Evolutionary conservation across 92 coral and sea anemone genomes (phyloP).

Genomic region (Nematostella vectensis): DNA sequence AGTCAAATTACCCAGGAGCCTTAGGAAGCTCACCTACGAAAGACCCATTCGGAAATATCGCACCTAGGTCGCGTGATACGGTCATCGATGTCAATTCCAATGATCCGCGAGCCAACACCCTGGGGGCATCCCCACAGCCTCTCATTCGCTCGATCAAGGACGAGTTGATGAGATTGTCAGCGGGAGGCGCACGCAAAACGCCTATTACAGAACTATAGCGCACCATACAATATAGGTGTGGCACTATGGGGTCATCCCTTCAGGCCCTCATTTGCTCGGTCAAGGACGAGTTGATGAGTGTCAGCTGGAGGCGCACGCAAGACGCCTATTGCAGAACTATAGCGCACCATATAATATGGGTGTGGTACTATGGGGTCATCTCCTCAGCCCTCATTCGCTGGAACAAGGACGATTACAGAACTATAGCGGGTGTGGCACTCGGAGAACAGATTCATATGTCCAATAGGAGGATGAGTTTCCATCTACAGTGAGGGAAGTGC

Average conservation of each 20-base stretch:
- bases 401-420: slow-evolving; percentile 86
- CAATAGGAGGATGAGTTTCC: no score
- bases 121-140: slow-evolving; percentile 87
- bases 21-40: slow-evolving; percentile 68
- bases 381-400: slow-evolving; percentile 88
- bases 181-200: slow-evolving; percentile 56
- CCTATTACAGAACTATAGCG: slow-evolving; percentile 65
- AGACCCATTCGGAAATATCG: slow-evolving; percentile 33
- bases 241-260: slow-evolving; percentile 66
- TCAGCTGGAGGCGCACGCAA: slow-evolving; percentile 55
- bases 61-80: slow-evolving; percentile 65
- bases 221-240: not conserved
- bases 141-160: slow-evolving; percentile 84
- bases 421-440: no score
- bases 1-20: slow-evolving; percentile 73
- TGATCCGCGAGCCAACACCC: slow-evolving; percentile 40
- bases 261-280: slow-evolving; percentile 88
- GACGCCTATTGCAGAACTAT: slow-evolving; percentile 64
- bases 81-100: slow-evolving; percentile 51
- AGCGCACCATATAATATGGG: slow-evolving; percentile 11
- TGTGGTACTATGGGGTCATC: slow-evolving; percentile 65
- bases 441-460: no score
- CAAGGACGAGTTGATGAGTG: slow-evolving; percentile 77
- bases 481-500: no score
- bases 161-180: slow-evolving; percentile 72